Evolutionary conservation across 1,140 invertebrate genomes (phyloP), one percentile per base, ranked within the genome.

Genomic region (Manduca sexta): DNA sequence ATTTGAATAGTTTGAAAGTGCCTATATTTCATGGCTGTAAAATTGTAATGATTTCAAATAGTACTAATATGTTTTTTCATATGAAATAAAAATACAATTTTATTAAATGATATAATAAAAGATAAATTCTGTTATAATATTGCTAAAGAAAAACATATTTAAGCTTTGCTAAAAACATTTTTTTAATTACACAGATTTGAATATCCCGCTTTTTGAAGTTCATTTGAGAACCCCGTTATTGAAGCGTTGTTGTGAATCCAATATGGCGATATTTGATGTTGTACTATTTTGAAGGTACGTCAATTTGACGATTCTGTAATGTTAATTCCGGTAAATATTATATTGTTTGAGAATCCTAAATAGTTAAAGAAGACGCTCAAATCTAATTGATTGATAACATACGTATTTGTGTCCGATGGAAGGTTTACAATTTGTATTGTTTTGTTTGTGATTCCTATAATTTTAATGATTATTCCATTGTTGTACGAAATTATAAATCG

Each of bases 201-300:
- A 81, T 68, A 59, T 68, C 38, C 65, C 84, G 72, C 84, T 46
- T 48, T 60, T 63, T 60, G 21, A 26, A 30, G 54, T 74, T 61
- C 54, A 75, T 71, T 81, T 84, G 84, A 75, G 77, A 85, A 83
- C 84, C 84, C 84, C 81, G 62, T 65, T 65, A 69, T 77, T 74
- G 64, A 84, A 85, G 84, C 84, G 84, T 86, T 86, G 84, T 86
- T 85, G 79, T 85, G 81, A 86, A 86, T 86, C 79, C 79, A 86
- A 85, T 84, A 86, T 86, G 84, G 84, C 84, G 84, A 79, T 78
- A 82, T 81, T 83, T 85, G 82, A 86, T 86, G 84, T 86, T 86
- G 75, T 80, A 82, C 74, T 84, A 75, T 83, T 84, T 80, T 86
- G 78, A 86, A 85, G 82, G 84, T 83, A 86, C 84, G 84, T 86